Conservation (phyloP, 2,797 vertebrate genomes). For the Syngnathus acus region DNA sequence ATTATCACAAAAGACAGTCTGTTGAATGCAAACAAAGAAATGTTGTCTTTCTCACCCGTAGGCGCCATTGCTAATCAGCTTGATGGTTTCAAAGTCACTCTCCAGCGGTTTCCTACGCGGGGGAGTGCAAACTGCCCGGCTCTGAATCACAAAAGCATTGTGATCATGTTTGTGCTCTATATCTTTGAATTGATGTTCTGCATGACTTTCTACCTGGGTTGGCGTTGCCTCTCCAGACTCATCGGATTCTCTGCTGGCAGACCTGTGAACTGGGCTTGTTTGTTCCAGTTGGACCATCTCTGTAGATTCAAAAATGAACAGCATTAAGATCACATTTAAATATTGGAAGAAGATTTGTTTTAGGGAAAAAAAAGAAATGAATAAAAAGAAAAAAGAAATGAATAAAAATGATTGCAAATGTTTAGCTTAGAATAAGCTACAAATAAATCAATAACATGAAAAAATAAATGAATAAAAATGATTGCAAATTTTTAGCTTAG, state of each 20-base stretch:
- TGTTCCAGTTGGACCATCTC: slow-evolving; percentile 86
- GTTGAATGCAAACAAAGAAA: slow-evolving; percentile 20
- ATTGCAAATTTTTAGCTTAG: not conserved
- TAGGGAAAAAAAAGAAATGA: not conserved
- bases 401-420: too few species aligned
- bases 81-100: slow-evolving; percentile 94
- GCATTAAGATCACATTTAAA: not conserved
- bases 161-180: slow-evolving; percentile 1
- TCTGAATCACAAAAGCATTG: slow-evolving; percentile 43
- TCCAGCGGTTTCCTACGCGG: slow-evolving; percentile 84
- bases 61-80: slow-evolving; percentile 93
- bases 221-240: slow-evolving; percentile 71
- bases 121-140: slow-evolving; percentile 63
- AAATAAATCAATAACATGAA: not conserved
- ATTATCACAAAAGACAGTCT: slow-evolving; percentile 14
- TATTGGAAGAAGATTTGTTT: not conserved
- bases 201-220: slow-evolving; percentile 32
- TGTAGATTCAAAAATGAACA: slow-evolving; percentile 35
- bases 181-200: not conserved
- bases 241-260: slow-evolving; percentile 66
- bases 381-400: not conserved
- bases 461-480: too few species aligned
- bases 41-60: slow-evolving; percentile 80
- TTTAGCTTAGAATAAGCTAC: not conserved
- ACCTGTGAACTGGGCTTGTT: slow-evolving; percentile 65